Evolutionary conservation across 2,797 vertebrate species (phyloP), one percentile per base, ranked within the genome.

Genomic region (Gila robusta): DNA sequence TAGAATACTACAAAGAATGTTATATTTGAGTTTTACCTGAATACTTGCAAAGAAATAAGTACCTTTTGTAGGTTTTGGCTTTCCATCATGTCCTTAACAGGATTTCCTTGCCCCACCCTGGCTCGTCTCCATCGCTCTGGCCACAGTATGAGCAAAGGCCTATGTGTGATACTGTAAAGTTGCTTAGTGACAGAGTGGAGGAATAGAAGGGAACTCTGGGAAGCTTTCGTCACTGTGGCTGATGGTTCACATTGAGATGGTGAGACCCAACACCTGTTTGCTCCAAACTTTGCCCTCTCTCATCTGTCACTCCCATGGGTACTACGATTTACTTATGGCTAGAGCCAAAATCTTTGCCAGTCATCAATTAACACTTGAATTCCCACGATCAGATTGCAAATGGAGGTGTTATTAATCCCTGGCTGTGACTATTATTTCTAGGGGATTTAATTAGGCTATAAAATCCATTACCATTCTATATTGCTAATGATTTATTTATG

Each of bases 181-280:
- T 78, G 74, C 73, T 72, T 39, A 78, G 80, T 17, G 19, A 78
- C 52, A 12, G 62, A 76, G 6, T 35, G 26, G 41, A 73, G 52
- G 35, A 82, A 82, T 62, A 67, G 35, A 84, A 54, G 44, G 32
- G 47, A 52, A 78, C 56, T 32, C 28, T 49, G 32, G 9, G 26
- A 74, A 73, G 52, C 66, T 54, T 85, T 70, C 73, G 8, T 85
- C 83, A 72, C 76, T 28, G 26, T 28, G 16, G 74, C 41, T 80
- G 82, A 81, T 81, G 74, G 52, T 41, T 69, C 28, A 67, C 54
- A 54, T 28, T 79, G 66, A 62, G 66, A 72, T 70, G 47, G 39
- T 82, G 54, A 71, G 67, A 35, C 35, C 67, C 81, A 83, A 35
- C 85, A 87, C 82, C 85, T 87, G 85, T 87, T 77, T 87, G 52